These are phyloP conservation scores for Eledona agricola DNA, from an alignment of 2,888 invertebrate genomes.

Conservation along the genomic window DNA sequence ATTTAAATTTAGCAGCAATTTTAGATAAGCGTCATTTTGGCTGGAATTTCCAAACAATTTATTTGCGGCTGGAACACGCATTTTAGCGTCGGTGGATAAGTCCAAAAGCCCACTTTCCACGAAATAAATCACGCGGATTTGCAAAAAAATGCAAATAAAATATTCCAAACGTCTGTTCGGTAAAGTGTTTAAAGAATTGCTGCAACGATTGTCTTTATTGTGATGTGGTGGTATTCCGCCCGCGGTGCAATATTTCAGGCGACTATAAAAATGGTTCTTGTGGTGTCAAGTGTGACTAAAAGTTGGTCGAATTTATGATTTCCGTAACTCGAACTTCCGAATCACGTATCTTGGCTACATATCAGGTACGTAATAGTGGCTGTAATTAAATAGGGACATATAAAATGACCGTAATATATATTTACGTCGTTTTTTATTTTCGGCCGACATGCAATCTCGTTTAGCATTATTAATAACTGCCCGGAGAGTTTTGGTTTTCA, in stretches of 20 bases:
- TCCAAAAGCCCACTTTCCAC: too few relatives aligned
- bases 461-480: conserved; percentile 23
- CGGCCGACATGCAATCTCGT: conserved; percentile 20
- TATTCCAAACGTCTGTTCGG: too few relatives aligned
- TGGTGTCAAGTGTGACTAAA: conserved; percentile 7
- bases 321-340: conserved; percentile 7
- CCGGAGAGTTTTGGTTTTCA: conserved; percentile 13
- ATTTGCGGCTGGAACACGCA: too few relatives aligned
- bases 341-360: conserved; percentile 1
- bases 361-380: conserved; percentile 4
- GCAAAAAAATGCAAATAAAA: too few relatives aligned
- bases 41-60: too few relatives aligned
- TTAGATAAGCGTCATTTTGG: too few relatives aligned
- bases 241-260: conserved; percentile 5
- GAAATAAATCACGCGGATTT: too few relatives aligned
- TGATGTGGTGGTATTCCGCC: conserved; percentile 4
- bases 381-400: conserved; percentile 26
- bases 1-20: too few relatives aligned
- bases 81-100: too few relatives aligned
- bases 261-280: conserved; percentile 4
- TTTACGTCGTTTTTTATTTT: conserved; percentile 20
- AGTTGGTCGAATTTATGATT: conserved; percentile 16
- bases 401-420: conserved; percentile 10
- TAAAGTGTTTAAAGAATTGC: too few relatives aligned
- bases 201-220: too few relatives aligned